A percentile compares a stretch with the other conserved stretches of the same genome.
Evolutionary conservation across 2,888 invertebrate species (phyloP).

Genomic region (Phaonia tiefii): DNA sequence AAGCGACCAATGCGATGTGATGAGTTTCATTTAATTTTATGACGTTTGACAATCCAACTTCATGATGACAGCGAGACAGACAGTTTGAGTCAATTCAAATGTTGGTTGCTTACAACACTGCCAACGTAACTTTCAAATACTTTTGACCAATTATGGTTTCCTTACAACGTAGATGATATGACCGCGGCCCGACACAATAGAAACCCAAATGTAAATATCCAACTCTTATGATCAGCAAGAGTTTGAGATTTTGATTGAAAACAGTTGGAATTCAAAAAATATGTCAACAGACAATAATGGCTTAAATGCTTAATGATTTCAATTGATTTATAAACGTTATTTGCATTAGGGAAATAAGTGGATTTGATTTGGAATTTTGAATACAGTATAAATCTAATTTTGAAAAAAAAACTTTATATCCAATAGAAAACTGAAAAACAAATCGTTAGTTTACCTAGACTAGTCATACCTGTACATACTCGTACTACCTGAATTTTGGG

Average conservation of each 20-base stretch:
- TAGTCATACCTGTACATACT: no score
- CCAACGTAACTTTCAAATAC: constrained; percentile 22
- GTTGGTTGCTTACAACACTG: neutral
- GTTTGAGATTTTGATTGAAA: constrained; percentile 41
- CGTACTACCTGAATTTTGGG: no score
- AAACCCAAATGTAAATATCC: constrained; percentile 26
- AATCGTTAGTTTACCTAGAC: no score
- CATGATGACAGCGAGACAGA: constrained; percentile 11
- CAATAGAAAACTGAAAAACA: no score
- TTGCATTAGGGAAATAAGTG: no score
- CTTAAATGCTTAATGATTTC: no score
- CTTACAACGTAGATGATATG: neutral
- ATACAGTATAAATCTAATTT: no score
- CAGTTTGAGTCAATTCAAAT: constrained; percentile 5
- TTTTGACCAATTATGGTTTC: constrained; percentile 45
- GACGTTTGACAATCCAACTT: constrained; percentile 36
- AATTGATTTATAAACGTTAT: no score
- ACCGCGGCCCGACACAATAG: constrained; percentile 49
- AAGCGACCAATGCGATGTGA: neutral
- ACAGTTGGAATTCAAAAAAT: constrained; percentile 30
- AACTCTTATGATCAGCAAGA: neutral
- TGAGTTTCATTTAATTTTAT: constrained; percentile 31
- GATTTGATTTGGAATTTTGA: no score
- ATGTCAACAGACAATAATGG: neutral
- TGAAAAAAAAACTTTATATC: no score